Percentiles rank a stretch among this genome's conserved stretches.
These are phyloP conservation scores for Rhyacophila brunnea DNA, from an alignment of 1,140 invertebrate species.

Conservation along the genomic window DNA sequence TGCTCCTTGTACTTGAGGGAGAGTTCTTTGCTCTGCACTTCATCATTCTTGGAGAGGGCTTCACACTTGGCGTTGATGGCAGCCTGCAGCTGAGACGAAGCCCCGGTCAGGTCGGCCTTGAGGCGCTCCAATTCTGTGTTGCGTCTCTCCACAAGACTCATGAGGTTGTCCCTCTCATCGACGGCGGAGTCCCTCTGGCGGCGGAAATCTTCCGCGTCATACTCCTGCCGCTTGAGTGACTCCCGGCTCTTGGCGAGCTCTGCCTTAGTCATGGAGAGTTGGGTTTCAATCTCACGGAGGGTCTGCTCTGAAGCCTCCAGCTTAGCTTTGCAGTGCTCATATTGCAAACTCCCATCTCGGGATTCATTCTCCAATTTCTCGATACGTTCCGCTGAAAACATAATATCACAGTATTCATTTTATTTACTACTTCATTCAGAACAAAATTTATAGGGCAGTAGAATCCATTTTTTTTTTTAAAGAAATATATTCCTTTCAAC, in stretches of 20 bases:
- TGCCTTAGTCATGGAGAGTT: slow-evolving; percentile 58
- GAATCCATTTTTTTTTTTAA: no score
- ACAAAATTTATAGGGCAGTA: no score
- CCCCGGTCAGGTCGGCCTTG: slow-evolving; percentile 60
- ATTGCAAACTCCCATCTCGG: slow-evolving; percentile 58
- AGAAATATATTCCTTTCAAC: no score
- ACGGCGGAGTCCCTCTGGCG: slow-evolving; percentile 62
- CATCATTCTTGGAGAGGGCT: slow-evolving; percentile 75
- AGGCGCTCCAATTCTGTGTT: slow-evolving; percentile 69
- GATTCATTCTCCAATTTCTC: slow-evolving; percentile 58
- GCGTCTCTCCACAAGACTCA: slow-evolving; percentile 66
- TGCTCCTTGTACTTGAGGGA: slow-evolving; percentile 78
- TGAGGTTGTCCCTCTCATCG: slow-evolving; percentile 70
- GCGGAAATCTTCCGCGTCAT: slow-evolving; percentile 54
- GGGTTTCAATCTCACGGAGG: slow-evolving; percentile 59
- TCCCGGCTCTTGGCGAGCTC: slow-evolving; percentile 66
- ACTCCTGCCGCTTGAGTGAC: slow-evolving; percentile 52
- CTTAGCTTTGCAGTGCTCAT: slow-evolving; percentile 63
- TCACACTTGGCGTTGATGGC: slow-evolving; percentile 79
- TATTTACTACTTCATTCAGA: no score
- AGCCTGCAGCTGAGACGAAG: slow-evolving; percentile 64
- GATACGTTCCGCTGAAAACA: slow-evolving; percentile 59
- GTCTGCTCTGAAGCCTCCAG: slow-evolving; percentile 62
- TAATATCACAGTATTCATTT: no score
- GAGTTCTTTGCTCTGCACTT: slow-evolving; percentile 75